These are phyloP conservation scores for Ariopsis seemanni DNA, from an alignment of 2,113 vertebrate species.

Conservation along the genomic window DNA sequence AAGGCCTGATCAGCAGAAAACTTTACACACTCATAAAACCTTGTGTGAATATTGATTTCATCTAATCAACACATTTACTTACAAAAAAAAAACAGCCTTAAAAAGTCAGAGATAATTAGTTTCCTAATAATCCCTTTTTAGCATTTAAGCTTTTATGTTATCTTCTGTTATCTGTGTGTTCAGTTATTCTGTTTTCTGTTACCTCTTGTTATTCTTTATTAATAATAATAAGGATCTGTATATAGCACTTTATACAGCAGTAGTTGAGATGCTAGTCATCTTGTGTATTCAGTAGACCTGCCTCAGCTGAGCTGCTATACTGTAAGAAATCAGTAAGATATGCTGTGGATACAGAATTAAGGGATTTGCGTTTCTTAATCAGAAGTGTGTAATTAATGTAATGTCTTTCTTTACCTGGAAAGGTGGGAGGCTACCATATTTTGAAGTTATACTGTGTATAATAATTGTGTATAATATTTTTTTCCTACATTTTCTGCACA, in stretches of 20 bases:
- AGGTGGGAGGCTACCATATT: not conserved
- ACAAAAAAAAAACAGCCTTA: not conserved
- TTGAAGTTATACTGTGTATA: not conserved
- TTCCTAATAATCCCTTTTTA: not conserved
- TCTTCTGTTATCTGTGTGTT: not conserved
- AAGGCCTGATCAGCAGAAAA: slow-evolving; percentile 17
- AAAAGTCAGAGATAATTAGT: not conserved
- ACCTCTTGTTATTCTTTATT: not conserved
- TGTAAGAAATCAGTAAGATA: not conserved
- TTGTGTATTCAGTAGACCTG: not conserved
- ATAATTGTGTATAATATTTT: not conserved
- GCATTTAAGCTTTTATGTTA: not conserved
- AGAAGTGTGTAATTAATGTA: not conserved
- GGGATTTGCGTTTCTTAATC: not conserved
- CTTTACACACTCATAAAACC: not conserved
- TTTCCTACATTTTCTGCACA: not conserved
- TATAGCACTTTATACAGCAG: not conserved
- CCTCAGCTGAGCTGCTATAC: not conserved
- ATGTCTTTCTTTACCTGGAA: not conserved
- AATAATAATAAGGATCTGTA: not conserved
- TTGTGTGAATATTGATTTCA: not conserved
- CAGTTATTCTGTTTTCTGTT: not conserved
- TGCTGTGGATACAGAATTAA: not conserved
- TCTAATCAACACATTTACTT: not conserved
- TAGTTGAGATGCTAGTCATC: not conserved